Evolutionary conservation across 2,888 invertebrate genomes (phyloP).

Genomic region (Erebia epiphron): DNA sequence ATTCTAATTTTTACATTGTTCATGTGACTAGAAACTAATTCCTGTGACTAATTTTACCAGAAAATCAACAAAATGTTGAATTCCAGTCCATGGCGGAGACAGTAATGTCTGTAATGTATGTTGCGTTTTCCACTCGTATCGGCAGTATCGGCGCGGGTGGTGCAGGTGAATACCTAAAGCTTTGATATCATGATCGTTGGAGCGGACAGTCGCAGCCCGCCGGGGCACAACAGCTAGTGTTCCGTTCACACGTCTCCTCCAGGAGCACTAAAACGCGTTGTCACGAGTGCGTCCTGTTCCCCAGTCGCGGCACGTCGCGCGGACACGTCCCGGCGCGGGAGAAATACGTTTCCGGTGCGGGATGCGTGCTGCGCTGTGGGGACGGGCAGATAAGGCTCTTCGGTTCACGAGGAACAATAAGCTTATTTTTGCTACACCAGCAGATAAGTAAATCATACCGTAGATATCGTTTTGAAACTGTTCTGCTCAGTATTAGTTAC

Average conservation of each 20-base stretch:
- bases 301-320: slow-evolving; percentile 40
- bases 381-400: neutral
- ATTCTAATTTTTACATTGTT: no score
- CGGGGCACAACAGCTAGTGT: neutral
- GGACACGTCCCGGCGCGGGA: slow-evolving; percentile 36
- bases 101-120: neutral
- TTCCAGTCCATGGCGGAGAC: neutral
- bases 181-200: neutral
- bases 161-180: no score
- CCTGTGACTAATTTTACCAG: no score
- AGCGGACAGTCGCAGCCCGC: neutral
- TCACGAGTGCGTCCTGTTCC: slow-evolving; percentile 35
- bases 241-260: slow-evolving; percentile 3
- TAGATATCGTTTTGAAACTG: no score
- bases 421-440: no score
- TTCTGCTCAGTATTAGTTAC: no score
- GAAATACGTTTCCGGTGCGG: slow-evolving; percentile 36
- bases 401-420: no score
- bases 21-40: no score
- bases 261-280: slow-evolving; percentile 28
- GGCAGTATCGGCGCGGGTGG: no score
- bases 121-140: no score
- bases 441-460: no score
- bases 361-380: slow-evolving; percentile 25
- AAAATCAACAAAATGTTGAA: neutral